Percentiles rank a stretch among this genome's conserved stretches.
Evolutionary conservation across 2,888 invertebrate genomes (phyloP).

Genomic region (Cephus spinipes): DNA sequence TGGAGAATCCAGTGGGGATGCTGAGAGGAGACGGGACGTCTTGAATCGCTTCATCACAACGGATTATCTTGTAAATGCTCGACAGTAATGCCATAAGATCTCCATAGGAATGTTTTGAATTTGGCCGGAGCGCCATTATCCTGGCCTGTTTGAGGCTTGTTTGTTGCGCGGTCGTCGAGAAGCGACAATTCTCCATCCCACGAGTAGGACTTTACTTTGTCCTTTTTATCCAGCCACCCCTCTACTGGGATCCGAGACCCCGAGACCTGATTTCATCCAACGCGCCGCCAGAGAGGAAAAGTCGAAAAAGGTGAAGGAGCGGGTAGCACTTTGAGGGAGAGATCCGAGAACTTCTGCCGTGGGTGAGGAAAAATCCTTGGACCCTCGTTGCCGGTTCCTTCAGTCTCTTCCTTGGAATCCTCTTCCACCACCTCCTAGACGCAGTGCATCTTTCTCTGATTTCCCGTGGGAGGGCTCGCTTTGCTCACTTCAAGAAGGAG

Average conservation of each 20-base stretch:
- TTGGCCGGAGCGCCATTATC: conserved; percentile 19
- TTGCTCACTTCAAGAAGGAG: conserved; percentile 25
- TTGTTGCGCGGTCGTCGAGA: not conserved
- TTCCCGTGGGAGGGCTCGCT: conserved; percentile 55
- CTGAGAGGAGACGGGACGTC: conserved; percentile 7
- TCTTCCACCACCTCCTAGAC: conserved; percentile 17
- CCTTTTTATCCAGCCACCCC: not conserved
- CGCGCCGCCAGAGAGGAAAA: not conserved
- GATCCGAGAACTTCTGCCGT: not conserved
- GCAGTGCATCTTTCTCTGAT: conserved; percentile 61
- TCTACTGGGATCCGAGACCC: not conserved
- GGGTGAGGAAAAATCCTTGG: not conserved
- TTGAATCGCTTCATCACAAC: conserved; percentile 23
- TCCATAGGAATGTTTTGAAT: conserved; percentile 23
- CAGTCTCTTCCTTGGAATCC: not conserved
- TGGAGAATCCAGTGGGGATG: not conserved
- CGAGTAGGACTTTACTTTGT: not conserved
- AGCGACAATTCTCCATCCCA: not conserved
- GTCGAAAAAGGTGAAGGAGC: not conserved
- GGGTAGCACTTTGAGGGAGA: not conserved
- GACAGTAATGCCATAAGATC: conserved; percentile 21
- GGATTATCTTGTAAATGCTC: conserved; percentile 24
- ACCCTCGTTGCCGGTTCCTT: not conserved
- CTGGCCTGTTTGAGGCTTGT: conserved; percentile 17
- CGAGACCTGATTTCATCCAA: not conserved